Conservation (phyloP, 2,888 invertebrate genomes). For the Drosophila emarginata region DNA sequence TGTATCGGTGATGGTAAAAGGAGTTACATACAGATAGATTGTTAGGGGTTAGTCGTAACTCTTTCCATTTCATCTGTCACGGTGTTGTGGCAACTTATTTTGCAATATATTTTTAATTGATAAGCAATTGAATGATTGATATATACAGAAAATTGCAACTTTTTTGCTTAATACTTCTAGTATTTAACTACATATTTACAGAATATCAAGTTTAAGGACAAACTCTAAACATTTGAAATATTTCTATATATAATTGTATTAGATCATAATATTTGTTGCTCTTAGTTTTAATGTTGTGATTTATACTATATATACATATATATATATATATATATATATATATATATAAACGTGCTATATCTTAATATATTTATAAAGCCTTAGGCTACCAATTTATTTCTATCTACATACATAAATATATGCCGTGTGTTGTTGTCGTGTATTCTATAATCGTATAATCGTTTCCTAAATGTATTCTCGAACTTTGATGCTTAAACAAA, state of each 20-base stretch:
- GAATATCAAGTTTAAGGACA: too few species aligned
- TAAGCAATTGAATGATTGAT: constrained; percentile 14
- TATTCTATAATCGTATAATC: constrained; percentile 13
- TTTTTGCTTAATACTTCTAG: not conserved
- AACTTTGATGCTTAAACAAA: constrained; percentile 51
- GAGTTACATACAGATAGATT: not conserved
- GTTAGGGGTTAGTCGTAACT: too few species aligned
- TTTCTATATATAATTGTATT: not conserved
- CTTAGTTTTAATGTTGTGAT: constrained; percentile 3
- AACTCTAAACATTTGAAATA: too few species aligned
- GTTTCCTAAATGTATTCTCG: constrained; percentile 18
- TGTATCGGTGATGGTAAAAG: constrained; percentile 42
- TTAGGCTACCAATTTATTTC: not conserved
- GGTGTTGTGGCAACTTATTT: constrained; percentile 65
- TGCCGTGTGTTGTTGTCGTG: constrained; percentile 49
- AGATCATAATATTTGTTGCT: not conserved
- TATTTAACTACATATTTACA: too few species aligned
- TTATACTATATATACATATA: not conserved
- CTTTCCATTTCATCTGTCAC: constrained; percentile 48
- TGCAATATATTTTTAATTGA: constrained; percentile 58
- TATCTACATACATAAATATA: constrained; percentile 18
- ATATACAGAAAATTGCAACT: not conserved
- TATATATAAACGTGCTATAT: not conserved
- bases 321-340: not conserved
- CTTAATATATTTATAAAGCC: not conserved